Evolutionary conservation across 2,888 invertebrate genomes (phyloP), one percentile per base, ranked within the genome.

Genomic region (Metallyticus violacea): DNA sequence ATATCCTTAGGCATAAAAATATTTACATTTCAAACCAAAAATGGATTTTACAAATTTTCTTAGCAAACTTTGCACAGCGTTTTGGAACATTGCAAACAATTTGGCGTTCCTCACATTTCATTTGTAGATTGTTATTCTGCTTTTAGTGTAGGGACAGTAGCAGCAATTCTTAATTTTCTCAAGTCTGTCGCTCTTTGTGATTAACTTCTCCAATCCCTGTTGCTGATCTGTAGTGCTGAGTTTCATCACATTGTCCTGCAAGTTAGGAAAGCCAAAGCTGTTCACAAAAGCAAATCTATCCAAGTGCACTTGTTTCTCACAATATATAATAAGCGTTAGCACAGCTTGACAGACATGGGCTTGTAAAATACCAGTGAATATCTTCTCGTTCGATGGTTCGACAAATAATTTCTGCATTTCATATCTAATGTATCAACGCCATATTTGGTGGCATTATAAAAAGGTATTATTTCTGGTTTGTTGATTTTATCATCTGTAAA

Each of bases 401-500:
- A 86, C 26, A 88, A 88, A 86, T 89, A 89, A 83, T 80, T 89
- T 77, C 89, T 88, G 88, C 88, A 90, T 86, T 89, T 90, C 86
- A 89, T 77, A 84, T 90, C 90, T 25, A 89, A 29, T 28, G 87
- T 82, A 85, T 89, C 89, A 26, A 89, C 89, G 28, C 88, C 89
- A 80, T 87, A 88, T 88, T 90, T 90, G 27, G 89, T 89, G 27
- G 85, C 86, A 87, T 90, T 90, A 83, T 90, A 89, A 81, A 88
- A 90, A 15, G 86, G 79, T 26, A 89, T 89, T 26, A 90, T 89
- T 87, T 90, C 89, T 76, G 89, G 89, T 85, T 89, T 89, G 40
- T 81, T 81, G 26, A 85, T 87, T 3, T 15, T n/a, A 26, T 22
- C 30, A 30, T 28, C 28, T 3, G 29, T 28, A 9, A 85, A 78